phyloP scores from a whole-genome alignment of 2,113 vertebrate species.

The Sylvietta virens region DNA sequence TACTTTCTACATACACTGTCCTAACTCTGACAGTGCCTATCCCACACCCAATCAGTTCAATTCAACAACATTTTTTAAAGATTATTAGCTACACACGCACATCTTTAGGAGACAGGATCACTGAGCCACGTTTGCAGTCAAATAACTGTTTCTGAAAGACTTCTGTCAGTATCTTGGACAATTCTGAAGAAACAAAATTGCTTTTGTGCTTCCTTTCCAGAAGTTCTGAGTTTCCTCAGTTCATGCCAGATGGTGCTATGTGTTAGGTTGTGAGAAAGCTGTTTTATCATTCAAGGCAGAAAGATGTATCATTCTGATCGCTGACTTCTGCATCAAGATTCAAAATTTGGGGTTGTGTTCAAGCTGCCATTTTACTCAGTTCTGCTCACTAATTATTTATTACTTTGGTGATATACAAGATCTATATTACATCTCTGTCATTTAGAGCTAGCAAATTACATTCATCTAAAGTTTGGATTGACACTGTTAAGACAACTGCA shows the following conservation, averaged over 20 bases:
- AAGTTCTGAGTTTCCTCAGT: constrained; percentile 19
- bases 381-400: constrained; percentile 65
- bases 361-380: constrained; percentile 42
- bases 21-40: background rate
- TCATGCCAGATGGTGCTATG: constrained; percentile 53
- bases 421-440: constrained; percentile 43
- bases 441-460: constrained; percentile 39
- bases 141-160: background rate
- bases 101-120: background rate
- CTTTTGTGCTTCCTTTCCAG: constrained; percentile 42
- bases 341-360: constrained; percentile 33
- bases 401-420: background rate
- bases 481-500: constrained; percentile 16
- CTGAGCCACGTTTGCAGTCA: background rate
- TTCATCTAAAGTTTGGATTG: constrained; percentile 27
- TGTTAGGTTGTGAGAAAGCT: constrained; percentile 50
- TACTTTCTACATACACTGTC: background rate
- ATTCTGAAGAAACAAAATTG: background rate
- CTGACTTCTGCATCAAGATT: constrained; percentile 27
- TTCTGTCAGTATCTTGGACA: constrained; percentile 9
- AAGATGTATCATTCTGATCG: constrained; percentile 37
- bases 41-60: background rate
- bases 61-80: background rate
- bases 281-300: constrained; percentile 58
- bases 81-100: background rate